phyloP scores from a whole-genome alignment of 35 echinoderm and acorn worm species.

The Apostichopus parvimensis region DNA sequence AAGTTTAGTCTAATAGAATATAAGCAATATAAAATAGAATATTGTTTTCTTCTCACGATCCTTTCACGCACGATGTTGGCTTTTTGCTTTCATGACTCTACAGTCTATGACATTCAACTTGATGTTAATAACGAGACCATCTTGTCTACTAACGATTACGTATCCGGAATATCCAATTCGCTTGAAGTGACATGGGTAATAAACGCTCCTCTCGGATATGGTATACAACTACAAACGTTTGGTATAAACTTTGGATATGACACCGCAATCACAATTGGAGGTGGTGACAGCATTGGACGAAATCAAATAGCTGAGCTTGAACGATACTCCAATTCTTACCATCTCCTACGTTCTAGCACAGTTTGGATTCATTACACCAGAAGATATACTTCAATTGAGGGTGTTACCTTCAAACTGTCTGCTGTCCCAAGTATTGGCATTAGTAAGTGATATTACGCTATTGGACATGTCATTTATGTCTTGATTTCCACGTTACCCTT shows the following conservation, averaged over 20 bases:
- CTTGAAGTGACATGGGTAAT: not conserved
- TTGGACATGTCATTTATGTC: not conserved
- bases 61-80: too few relatives aligned
- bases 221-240: not conserved
- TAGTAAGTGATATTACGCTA: not conserved
- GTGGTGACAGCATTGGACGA: not conserved
- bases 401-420: not conserved
- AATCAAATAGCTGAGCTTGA: not conserved
- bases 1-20: too few relatives aligned
- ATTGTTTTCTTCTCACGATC: too few relatives aligned
- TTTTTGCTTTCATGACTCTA: too few relatives aligned
- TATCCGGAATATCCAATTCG: not conserved
- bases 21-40: too few relatives aligned
- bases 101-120: too few relatives aligned
- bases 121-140: too few relatives aligned
- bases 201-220: not conserved
- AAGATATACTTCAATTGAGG: not conserved
- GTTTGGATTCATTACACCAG: not conserved
- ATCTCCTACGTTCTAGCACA: conserved; percentile 7
- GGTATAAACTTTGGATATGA: not conserved
- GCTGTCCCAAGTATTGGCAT: conserved; percentile 7
- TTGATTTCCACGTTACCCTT: too few relatives aligned
- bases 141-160: not conserved
- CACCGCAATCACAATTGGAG: not conserved
- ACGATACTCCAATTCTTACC: too few relatives aligned